Conservation (phyloP, 1,140 invertebrate species). For the Zaprionus taronus region DNA sequence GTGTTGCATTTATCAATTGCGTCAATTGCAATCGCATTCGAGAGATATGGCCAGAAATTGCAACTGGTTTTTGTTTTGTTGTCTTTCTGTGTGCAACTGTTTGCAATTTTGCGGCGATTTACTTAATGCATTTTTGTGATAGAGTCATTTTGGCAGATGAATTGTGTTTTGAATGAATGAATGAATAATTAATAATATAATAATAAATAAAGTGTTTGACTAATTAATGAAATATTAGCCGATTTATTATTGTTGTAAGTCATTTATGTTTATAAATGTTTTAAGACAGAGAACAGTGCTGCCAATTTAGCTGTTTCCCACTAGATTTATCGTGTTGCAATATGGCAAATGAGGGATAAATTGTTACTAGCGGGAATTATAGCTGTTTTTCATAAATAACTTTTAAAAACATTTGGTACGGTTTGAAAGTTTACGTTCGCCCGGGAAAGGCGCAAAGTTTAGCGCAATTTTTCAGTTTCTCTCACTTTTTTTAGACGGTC, state of each 20-base stretch:
- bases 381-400: no score
- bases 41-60: conserved; percentile 41
- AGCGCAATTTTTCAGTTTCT: no score
- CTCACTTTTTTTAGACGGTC: no score
- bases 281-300: no score
- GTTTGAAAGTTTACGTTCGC: no score
- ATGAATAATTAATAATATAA: not conserved
- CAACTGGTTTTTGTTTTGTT: conserved; percentile 53
- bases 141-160: conserved; percentile 1
- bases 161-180: not conserved
- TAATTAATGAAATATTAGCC: not conserved
- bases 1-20: conserved; percentile 33
- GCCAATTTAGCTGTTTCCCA: no score
- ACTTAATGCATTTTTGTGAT: conserved; percentile 2
- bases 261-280: no score
- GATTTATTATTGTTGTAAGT: not conserved
- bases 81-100: conserved; percentile 50
- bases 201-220: not conserved
- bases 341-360: no score
- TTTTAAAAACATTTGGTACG: no score
- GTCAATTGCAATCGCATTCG: conserved; percentile 16
- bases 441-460: no score
- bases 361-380: no score
- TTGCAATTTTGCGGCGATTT: conserved; percentile 37
- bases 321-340: no score